Percentiles rank a stretch among this genome's conserved stretches.
phyloP scores from a whole-genome alignment of 2,888 invertebrate species.

The Drosophila engyochracea region DNA sequence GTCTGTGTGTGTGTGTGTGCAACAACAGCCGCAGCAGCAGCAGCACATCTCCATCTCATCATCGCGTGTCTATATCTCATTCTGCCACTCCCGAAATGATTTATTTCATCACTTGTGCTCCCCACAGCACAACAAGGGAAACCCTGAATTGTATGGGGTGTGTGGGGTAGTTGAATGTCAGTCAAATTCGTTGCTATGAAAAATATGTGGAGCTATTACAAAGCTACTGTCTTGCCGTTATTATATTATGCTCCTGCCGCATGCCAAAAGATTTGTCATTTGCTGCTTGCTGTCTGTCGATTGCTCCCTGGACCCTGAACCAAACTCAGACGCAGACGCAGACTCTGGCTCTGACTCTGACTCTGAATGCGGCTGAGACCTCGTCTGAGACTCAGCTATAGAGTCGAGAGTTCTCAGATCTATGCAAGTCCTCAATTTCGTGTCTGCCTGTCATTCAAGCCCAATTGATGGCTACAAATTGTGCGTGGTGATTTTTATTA shows the following conservation, averaged over 20 bases:
- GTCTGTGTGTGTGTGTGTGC: not conserved
- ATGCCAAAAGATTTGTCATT: slow-evolving; percentile 53
- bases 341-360: not conserved
- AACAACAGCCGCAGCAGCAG: slow-evolving; percentile 14
- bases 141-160: slow-evolving; percentile 4
- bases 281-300: slow-evolving; percentile 1
- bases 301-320: not conserved
- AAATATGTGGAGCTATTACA: slow-evolving; percentile 43
- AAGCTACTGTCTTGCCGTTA: slow-evolving; percentile 41
- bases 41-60: slow-evolving; percentile 63
- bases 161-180: slow-evolving; percentile 32
- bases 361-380: not conserved
- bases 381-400: not conserved
- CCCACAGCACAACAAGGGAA: slow-evolving; percentile 11
- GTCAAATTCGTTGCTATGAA: slow-evolving; percentile 41
- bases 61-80: slow-evolving; percentile 60
- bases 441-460: slow-evolving; percentile 46
- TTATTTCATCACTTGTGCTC: slow-evolving; percentile 82
- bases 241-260: slow-evolving; percentile 38
- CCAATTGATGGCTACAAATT: slow-evolving; percentile 67
- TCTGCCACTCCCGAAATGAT: slow-evolving; percentile 73
- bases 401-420: not conserved
- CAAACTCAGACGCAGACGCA: not conserved
- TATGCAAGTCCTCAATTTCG: not conserved
- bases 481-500: slow-evolving; percentile 67